phyloP scores from a whole-genome alignment of 1,140 invertebrate species.

The Euwallacea fornicatus region DNA sequence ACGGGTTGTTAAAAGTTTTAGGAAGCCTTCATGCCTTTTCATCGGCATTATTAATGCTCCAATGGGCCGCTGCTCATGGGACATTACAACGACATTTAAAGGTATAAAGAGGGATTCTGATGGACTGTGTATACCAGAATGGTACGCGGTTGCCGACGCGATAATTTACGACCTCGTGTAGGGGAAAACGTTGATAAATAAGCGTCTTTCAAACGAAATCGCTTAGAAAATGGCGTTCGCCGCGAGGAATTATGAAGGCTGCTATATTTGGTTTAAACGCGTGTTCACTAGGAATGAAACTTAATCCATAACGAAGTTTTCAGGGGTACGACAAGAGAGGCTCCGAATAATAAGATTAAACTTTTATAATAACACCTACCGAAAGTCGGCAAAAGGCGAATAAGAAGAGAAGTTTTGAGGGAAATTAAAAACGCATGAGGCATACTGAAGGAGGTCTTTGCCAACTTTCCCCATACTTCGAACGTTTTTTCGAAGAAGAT shows the following conservation, averaged over 20 bases:
- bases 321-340: conserved; percentile 11
- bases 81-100: conserved; percentile 8
- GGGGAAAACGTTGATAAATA: conserved; percentile 21
- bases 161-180: conserved; percentile 25
- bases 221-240: conserved; percentile 23
- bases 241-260: conserved; percentile 11
- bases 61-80: not conserved
- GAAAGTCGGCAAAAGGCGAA: conserved; percentile 9
- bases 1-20: conserved; percentile 16
- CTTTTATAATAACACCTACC: conserved; percentile 33
- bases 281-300: too few relatives aligned
- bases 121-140: conserved; percentile 17
- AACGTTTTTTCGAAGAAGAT: not conserved
- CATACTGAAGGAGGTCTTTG: conserved; percentile 26
- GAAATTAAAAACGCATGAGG: conserved; percentile 35
- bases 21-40: conserved; percentile 18
- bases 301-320: not conserved
- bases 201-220: conserved; percentile 25
- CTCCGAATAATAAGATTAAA: conserved; percentile 29
- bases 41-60: conserved; percentile 6
- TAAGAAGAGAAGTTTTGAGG: conserved; percentile 11
- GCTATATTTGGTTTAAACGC: not conserved
- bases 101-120: conserved; percentile 2
- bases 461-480: conserved; percentile 13
- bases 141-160: conserved; percentile 24